Conservation (phyloP, 1,140 invertebrate species). For the Pachyrhynchus sulphureomaculatus region DNA sequence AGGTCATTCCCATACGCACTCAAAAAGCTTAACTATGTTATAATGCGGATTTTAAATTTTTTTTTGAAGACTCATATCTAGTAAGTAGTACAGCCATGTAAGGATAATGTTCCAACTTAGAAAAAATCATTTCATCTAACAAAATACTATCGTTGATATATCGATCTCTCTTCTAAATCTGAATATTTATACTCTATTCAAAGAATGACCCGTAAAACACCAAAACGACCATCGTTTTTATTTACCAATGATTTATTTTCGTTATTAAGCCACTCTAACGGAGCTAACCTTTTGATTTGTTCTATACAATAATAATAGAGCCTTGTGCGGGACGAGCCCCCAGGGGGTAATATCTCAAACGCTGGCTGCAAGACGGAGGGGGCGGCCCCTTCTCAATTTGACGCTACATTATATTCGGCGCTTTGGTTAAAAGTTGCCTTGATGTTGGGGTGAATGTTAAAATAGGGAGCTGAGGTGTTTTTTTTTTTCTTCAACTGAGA, state of each 20-base stretch:
- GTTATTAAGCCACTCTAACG: slow-evolving; percentile 51
- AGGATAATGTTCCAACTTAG: no score
- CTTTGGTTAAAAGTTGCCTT: slow-evolving; percentile 45
- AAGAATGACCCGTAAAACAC: slow-evolving; percentile 18
- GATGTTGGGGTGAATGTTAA: slow-evolving; percentile 17
- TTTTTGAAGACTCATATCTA: no score
- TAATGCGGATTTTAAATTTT: no score
- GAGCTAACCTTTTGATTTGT: slow-evolving; percentile 53
- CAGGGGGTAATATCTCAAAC: slow-evolving; percentile 51
- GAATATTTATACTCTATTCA: no score
- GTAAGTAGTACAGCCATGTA: no score
- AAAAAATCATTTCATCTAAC: no score
- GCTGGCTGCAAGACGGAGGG: slow-evolving; percentile 35
- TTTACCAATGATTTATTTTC: slow-evolving; percentile 46
- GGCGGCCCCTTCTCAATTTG: slow-evolving; percentile 50
- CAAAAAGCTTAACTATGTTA: no score
- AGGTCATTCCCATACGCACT: no score
- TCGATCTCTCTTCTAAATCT: no score
- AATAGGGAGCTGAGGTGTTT: background rate
- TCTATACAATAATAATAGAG: slow-evolving; percentile 55
- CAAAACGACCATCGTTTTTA: slow-evolving; percentile 39
- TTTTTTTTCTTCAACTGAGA: background rate
- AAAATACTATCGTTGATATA: no score
- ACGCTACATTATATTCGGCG: slow-evolving; percentile 52
- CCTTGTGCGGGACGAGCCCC: slow-evolving; percentile 51